Conservation (phyloP, 2,113 vertebrate species). For the Apodemus sylvaticus region DNA sequence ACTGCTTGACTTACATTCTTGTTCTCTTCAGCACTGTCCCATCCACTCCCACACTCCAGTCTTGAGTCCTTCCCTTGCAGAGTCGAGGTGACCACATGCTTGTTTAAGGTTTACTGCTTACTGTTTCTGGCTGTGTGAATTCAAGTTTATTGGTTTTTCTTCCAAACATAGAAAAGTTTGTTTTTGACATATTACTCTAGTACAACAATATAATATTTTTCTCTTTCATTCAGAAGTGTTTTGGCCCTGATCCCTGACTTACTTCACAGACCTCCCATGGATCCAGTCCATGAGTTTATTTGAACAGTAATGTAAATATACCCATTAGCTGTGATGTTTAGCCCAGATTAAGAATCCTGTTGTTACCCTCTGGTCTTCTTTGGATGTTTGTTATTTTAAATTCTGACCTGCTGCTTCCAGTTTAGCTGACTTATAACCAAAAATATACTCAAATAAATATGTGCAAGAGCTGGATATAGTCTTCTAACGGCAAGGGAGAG, state of each 20-base stretch:
- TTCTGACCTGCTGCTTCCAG: background rate
- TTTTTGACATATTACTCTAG: background rate
- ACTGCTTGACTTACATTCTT: background rate
- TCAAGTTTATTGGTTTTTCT: background rate
- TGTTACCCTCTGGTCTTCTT: background rate
- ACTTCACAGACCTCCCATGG: background rate
- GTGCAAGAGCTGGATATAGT: background rate
- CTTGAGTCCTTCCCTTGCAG: background rate
- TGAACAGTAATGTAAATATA: background rate
- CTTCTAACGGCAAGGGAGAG: background rate
- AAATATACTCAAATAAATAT: background rate
- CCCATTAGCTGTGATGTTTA: background rate
- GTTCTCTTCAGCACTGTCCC: background rate
- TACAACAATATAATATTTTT: background rate
- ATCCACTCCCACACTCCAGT: background rate
- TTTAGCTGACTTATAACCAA: background rate
- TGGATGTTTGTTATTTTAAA: background rate
- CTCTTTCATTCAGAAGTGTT: background rate
- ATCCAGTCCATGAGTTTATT: background rate
- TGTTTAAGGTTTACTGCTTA: background rate
- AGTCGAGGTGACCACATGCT: rapidly evolving
- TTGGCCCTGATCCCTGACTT: background rate
- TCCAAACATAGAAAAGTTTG: background rate
- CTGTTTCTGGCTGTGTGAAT: background rate
- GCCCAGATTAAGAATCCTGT: background rate